Evolutionary conservation across 2,113 vertebrate species (phyloP), one percentile per base, ranked within the genome.

Genomic region (Lycocorax pyrrhopterus): DNA sequence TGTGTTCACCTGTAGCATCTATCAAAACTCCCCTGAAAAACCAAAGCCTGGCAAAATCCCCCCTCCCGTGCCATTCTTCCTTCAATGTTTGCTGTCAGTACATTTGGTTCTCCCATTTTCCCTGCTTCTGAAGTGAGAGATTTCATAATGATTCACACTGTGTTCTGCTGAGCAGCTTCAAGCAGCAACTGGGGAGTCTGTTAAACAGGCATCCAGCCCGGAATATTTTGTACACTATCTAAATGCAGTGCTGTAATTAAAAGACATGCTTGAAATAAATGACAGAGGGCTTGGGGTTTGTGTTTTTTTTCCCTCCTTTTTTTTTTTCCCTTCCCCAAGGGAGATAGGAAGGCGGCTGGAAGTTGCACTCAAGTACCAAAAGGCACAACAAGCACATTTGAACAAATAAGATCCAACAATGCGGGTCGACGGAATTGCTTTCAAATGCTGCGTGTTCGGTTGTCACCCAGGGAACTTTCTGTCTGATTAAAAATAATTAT

Each of bases 401-500:
- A 68, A 75, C 87, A 96, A 97, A 90, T 4, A 87, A n/a, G 12
- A 89, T 43, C 89, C 92, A 93, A 81, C 84, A 94, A 84, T 5
- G 66, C 27, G 8, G 90, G 78, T 30, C 33, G 23, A 52, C 27
- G 17, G 88, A 94, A 91, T 96, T 82, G 76, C 88, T 96, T 97
- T 87, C 77, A 63, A 88, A 47, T 33, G 76, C 88, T 94, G 58
- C 92, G 62, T 86, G 92, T 89, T 90, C 11, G 4, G 82, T 95
- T 94, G 95, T 96, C 97, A 97, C 96, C 87, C 73, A 96, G 96
- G 97, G 97, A 98, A 97, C 95, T 96, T 97, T 95, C 95, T 97
- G 96, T 97, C 97, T 98, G 97, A 98, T 98, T 98, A 97, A 96
- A 98, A 97, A 97, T 97, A 97, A 98, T 98, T 96, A 97, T 97